phyloP scores from a whole-genome alignment of 2,888 invertebrate genomes.

The Gasteruption jaculator region DNA sequence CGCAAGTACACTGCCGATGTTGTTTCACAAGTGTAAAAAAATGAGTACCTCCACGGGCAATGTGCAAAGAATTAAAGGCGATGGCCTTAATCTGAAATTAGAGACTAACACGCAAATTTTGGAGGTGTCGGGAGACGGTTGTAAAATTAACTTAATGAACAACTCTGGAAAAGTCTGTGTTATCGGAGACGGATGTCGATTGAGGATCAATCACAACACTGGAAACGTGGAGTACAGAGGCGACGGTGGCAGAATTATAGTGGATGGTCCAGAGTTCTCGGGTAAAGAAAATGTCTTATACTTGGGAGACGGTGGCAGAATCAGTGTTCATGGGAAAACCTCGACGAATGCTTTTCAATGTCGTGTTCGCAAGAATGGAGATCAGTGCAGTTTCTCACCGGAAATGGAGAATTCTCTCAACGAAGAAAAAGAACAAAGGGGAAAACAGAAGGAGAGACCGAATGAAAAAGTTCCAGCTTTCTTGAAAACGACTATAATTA shows the following conservation, averaged over 20 bases:
- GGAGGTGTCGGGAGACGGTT: constrained; percentile 40
- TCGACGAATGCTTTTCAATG: no score
- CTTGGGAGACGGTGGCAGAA: constrained; percentile 35
- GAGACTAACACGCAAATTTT: constrained; percentile 31
- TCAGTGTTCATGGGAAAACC: no score
- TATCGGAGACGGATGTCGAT: constrained; percentile 40
- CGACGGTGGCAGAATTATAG: constrained; percentile 39
- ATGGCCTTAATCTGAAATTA: constrained; percentile 33
- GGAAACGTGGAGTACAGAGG: constrained; percentile 40
- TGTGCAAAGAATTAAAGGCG: constrained; percentile 28
- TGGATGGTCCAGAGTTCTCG: constrained; percentile 32
- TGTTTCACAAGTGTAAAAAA: no score
- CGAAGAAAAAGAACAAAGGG: no score
- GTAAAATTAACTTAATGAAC: constrained; percentile 29
- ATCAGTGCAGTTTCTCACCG: no score
- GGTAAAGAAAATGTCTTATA: constrained; percentile 30
- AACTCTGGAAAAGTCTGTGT: constrained; percentile 36
- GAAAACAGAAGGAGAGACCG: no score
- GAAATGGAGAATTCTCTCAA: no score
- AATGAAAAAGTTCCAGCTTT: no score
- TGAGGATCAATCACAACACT: constrained; percentile 33
- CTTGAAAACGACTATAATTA: no score
- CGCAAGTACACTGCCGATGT: no score
- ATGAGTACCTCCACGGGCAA: no score
- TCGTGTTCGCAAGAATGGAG: no score